Percentiles rank a stretch among this genome's conserved stretches.
Evolutionary conservation across 2,888 invertebrate genomes (phyloP).

Genomic region (Papilio demoleus): DNA sequence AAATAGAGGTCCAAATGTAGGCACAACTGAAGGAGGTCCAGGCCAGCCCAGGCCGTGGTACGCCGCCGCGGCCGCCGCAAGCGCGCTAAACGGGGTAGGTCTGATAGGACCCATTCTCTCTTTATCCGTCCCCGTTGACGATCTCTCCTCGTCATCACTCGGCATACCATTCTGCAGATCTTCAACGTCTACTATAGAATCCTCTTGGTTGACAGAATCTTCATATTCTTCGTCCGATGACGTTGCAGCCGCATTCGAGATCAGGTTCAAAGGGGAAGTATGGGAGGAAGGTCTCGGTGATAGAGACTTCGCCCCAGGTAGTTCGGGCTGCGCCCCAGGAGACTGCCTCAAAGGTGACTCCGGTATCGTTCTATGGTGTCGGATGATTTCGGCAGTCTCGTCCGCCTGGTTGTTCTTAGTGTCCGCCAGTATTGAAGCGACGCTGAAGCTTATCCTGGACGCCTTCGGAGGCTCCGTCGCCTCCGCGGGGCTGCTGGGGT

Average conservation of each 20-base stretch:
- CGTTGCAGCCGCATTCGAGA: slow-evolving; percentile 76
- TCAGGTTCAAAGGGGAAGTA: slow-evolving; percentile 77
- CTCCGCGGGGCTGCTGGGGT: slow-evolving; percentile 86
- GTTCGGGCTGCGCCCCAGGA: slow-evolving; percentile 74
- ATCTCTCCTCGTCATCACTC: slow-evolving; percentile 78
- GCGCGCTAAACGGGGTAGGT: slow-evolving; percentile 90
- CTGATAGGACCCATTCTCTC: slow-evolving; percentile 85
- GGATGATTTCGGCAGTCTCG: slow-evolving; percentile 76
- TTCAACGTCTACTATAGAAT: slow-evolving; percentile 91
- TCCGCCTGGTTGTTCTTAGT: slow-evolving; percentile 85
- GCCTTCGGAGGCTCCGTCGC: slow-evolving; percentile 85
- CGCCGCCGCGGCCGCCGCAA: slow-evolving; percentile 86
- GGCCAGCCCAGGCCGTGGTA: slow-evolving; percentile 86
- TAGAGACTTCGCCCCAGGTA: slow-evolving; percentile 72
- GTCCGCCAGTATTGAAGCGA: slow-evolving; percentile 93
- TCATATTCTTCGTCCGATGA: slow-evolving; percentile 86
- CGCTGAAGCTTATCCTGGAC: slow-evolving; percentile 92
- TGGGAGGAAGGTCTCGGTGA: slow-evolving; percentile 73
- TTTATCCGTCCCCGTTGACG: slow-evolving; percentile 61
- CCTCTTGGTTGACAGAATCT: slow-evolving; percentile 87
- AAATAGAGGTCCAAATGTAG: slow-evolving; percentile 86
- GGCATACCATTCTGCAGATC: slow-evolving; percentile 85
- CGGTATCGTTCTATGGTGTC: slow-evolving; percentile 80
- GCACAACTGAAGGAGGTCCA: slow-evolving; percentile 81
- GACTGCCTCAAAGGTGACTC: slow-evolving; percentile 78